phyloP scores from a whole-genome alignment of 2,113 vertebrate genomes.

The Gasterosteus aculeatus region DNA sequence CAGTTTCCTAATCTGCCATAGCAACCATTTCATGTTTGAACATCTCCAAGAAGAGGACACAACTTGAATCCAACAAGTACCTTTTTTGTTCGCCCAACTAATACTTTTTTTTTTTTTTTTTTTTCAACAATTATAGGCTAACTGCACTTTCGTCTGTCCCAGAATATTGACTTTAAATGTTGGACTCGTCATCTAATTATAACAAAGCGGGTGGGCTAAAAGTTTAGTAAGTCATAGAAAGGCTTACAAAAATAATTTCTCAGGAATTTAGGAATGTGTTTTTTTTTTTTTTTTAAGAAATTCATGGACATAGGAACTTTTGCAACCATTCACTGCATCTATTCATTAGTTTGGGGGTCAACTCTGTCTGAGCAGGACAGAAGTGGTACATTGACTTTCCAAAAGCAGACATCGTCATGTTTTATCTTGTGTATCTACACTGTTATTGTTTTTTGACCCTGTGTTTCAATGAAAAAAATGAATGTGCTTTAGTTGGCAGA shows the following conservation, averaged over 20 bases:
- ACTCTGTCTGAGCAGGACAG: not conserved
- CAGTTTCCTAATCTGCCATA: not conserved
- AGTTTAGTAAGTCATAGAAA: not conserved
- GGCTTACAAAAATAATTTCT: not conserved
- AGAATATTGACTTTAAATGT: not conserved
- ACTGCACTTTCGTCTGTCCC: not conserved
- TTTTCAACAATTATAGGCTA: not conserved
- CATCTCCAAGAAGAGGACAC: not conserved
- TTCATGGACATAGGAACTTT: not conserved
- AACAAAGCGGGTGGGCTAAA: not conserved
- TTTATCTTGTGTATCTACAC: not conserved
- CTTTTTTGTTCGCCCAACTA: not conserved
- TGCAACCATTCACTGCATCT: not conserved
- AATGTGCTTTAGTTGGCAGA: not conserved
- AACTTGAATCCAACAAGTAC: not conserved
- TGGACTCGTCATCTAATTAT: not conserved
- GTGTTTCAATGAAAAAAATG: not conserved
- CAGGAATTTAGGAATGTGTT: not conserved
- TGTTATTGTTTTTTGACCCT: not conserved
- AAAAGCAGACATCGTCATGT: not conserved
- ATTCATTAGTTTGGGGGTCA: not conserved
- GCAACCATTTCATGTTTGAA: not conserved
- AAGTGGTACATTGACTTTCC: not conserved
- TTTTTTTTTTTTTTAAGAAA: not conserved
- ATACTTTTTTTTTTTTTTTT: not conserved